Conservation (phyloP, 2,113 vertebrate genomes). For the Pelobates fuscus region DNA sequence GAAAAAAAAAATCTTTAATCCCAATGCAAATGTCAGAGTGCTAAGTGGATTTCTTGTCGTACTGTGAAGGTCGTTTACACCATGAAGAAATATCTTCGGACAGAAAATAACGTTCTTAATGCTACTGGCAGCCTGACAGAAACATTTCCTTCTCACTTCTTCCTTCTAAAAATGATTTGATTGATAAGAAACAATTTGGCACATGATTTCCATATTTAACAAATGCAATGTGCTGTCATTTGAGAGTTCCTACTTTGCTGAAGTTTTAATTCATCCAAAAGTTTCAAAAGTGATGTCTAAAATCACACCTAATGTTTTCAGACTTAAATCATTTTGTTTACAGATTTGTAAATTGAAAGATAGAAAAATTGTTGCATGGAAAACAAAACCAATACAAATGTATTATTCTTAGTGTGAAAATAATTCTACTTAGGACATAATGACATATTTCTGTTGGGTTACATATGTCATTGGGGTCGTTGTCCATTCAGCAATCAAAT, state of each 20-base stretch:
- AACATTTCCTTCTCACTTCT: conserved; percentile 19
- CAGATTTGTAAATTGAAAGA: background rate
- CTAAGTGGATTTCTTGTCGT: background rate
- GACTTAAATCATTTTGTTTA: background rate
- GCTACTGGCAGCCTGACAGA: conserved; percentile 10
- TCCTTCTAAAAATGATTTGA: conserved; percentile 6
- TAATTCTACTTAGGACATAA: too few species aligned
- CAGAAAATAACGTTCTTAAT: background rate
- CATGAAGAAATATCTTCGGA: conserved; percentile 1
- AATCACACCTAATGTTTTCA: too few species aligned
- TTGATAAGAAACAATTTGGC: conserved; percentile 18
- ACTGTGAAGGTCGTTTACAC: conserved; percentile 8
- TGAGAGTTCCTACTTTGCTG: background rate
- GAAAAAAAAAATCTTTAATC: background rate
- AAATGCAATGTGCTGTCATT: background rate
- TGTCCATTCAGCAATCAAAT: too few species aligned
- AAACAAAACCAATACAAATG: too few species aligned
- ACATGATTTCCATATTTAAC: conserved; percentile 9
- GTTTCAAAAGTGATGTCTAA: background rate
- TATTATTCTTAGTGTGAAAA: too few species aligned
- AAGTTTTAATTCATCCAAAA: background rate
- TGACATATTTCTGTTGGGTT: too few species aligned
- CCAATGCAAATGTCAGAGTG: background rate
- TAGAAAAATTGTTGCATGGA: too few species aligned
- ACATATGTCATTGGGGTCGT: too few species aligned